Evolutionary conservation across 2,113 vertebrate species (phyloP).

Genomic region (Cynocephalus volans): DNA sequence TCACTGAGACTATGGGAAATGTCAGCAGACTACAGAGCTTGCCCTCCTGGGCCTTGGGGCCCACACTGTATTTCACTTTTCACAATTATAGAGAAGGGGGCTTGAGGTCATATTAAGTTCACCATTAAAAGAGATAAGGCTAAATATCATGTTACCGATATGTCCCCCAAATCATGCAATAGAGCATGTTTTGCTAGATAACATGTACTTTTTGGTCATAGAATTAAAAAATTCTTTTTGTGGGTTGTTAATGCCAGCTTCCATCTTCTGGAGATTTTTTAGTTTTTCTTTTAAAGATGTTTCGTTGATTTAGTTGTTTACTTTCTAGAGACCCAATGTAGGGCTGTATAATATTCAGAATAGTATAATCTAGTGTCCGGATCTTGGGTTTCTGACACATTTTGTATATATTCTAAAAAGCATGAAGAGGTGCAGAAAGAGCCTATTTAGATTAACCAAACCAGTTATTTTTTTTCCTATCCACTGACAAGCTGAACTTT

Average conservation of each 20-base stretch:
- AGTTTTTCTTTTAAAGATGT: not conserved
- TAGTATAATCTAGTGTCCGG: not conserved
- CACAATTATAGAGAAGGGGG: not conserved
- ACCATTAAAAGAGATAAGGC: not conserved
- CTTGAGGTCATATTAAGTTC: not conserved
- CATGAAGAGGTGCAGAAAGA: not conserved
- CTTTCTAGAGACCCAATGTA: not conserved
- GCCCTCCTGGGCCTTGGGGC: not conserved
- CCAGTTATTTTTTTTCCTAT: not conserved
- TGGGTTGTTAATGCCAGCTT: not conserved
- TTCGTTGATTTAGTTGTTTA: not conserved
- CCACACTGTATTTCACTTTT: not conserved
- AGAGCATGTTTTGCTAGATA: not conserved
- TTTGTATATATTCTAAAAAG: not conserved
- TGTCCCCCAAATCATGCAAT: not conserved
- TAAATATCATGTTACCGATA: not conserved
- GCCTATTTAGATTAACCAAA: not conserved
- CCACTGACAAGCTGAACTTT: not conserved
- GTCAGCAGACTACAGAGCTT: rapidly evolving
- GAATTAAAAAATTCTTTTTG: not conserved
- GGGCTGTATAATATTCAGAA: not conserved
- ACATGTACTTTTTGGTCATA: not conserved
- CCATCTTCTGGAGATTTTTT: not conserved
- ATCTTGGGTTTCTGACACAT: not conserved
- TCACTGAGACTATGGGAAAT: not conserved